Evolutionary conservation across 2,888 invertebrate species (phyloP).

Genomic region (Eupelmus urozonus): DNA sequence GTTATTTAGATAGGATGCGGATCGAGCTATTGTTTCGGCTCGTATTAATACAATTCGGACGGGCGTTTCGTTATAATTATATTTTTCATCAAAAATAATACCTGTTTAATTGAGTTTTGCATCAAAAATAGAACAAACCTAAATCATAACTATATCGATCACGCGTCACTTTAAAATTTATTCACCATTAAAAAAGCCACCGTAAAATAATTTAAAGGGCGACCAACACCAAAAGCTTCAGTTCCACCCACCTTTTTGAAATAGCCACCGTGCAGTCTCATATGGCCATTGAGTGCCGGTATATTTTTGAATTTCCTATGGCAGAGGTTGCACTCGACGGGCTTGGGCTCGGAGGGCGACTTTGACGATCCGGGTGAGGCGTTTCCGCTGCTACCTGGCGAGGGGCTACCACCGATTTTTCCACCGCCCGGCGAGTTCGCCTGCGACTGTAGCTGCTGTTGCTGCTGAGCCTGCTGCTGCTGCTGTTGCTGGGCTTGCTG

Average conservation of each 20-base stretch:
- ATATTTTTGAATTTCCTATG: constrained; percentile 98
- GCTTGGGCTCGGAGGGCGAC: constrained; percentile 84
- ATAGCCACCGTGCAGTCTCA: constrained; percentile 98
- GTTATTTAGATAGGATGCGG: not conserved
- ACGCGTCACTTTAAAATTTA: too few relatives aligned
- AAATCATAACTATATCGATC: too few relatives aligned
- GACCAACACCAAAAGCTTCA: too few relatives aligned
- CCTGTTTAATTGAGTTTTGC: too few relatives aligned
- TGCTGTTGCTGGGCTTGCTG: constrained; percentile 63
- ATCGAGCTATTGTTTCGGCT: too few relatives aligned
- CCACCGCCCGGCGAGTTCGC: constrained; percentile 73
- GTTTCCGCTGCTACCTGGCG: constrained; percentile 66
- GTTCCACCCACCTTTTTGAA: constrained; percentile 87
- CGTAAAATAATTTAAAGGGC: too few relatives aligned
- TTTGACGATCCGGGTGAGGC: constrained; percentile 74
- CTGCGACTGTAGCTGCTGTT: constrained; percentile 69
- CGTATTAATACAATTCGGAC: too few relatives aligned
- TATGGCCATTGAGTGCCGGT: constrained; percentile 98
- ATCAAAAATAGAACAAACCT: too few relatives aligned
- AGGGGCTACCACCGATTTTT: constrained; percentile 72
- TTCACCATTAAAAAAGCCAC: too few relatives aligned
- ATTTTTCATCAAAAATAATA: too few relatives aligned
- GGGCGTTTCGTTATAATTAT: too few relatives aligned
- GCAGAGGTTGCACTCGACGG: constrained; percentile 96
- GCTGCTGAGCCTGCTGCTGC: constrained; percentile 68